phyloP scores from a whole-genome alignment of 2,888 invertebrate species.

The Stenodera caucasica region DNA sequence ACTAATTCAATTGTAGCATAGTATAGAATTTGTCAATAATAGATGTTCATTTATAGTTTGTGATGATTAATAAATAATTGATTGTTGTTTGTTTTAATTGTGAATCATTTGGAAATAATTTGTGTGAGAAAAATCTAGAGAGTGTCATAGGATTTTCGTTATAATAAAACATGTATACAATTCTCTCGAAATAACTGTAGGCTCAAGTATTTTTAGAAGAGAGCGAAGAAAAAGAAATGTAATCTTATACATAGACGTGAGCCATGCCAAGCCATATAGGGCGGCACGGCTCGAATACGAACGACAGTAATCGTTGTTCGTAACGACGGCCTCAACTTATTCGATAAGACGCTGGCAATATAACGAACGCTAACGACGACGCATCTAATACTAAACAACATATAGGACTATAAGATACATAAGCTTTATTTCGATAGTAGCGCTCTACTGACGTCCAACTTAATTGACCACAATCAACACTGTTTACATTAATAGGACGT shows the following conservation, averaged over 20 bases:
- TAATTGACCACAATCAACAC: slow-evolving; percentile 41
- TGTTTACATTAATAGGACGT: slow-evolving; percentile 43
- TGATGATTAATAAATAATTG: neutral
- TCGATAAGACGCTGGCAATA: slow-evolving; percentile 11
- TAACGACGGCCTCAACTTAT: slow-evolving; percentile 31
- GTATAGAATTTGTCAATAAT: too few species aligned
- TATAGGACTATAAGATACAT: neutral
- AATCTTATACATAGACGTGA: slow-evolving; percentile 56
- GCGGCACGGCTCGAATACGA: slow-evolving; percentile 52
- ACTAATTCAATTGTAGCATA: too few species aligned
- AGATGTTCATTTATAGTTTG: too few species aligned
- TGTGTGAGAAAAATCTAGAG: slow-evolving; percentile 5
- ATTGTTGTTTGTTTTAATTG: neutral
- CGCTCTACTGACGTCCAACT: slow-evolving; percentile 30
- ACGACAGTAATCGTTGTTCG: slow-evolving; percentile 45
- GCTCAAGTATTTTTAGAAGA: slow-evolving; percentile 55
- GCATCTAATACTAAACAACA: neutral
- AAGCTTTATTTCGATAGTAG: slow-evolving; percentile 24
- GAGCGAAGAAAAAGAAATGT: slow-evolving; percentile 56
- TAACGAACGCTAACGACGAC: slow-evolving; percentile 10
- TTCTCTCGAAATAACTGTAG: slow-evolving; percentile 55
- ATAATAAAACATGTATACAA: slow-evolving; percentile 54
- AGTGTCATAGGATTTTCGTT: slow-evolving; percentile 51
- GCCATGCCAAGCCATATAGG: slow-evolving; percentile 57
- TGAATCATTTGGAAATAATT: neutral